Base-by-base conservation (phyloP, 2,113 vertebrate genomes). In the Neopipo cinnamomea region DNA sequence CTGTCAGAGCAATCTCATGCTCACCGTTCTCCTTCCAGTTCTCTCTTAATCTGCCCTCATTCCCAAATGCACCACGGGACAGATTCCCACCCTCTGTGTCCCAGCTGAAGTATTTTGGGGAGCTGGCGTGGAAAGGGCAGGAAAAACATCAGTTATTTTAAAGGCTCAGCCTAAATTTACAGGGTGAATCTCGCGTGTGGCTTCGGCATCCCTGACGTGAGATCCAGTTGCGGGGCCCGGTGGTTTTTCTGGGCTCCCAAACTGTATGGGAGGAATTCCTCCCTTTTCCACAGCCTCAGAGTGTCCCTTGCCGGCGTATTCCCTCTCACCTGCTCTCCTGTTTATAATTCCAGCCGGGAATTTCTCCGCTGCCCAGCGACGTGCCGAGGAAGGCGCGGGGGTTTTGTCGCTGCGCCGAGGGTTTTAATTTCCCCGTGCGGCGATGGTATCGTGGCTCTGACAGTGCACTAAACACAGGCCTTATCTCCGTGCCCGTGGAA, bases 1-100 rank as follows among this genome's bases (percentile, higher is more conserved):
- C 83, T 95, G 91, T 94, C 94, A 92, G 91, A 94, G 65, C 68
- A 88, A 97, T 95, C 94, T 90, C 93, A 89, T 39, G 85, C 70
- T 96, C 86, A 67, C 76, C 23, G 8, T 58, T 94, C 88, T 93
- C 83, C 65, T 81, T 78, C 65, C 85, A 84, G 35, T 53, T 62
- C 63, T 88, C 79, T 88, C 47, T 85, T 61, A 91, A 89, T 75
- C 90, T 46, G 35, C 12, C 20, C 47, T 81, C 30, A 17, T 52
- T 52, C 77, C 83, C 10, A 7, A 31, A 16, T 1, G 2, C 7
- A 59, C 23, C 70, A 71, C 2, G 0, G 24, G n/a, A 67, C 84
- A 76, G 72, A 85, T 92, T 88, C 91, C 79, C 70, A 75, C 42
- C 39, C 47, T 82, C 44, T 84, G 15, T 10, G 31, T 31, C 44